Conservation (phyloP, 2,888 invertebrate species). For the Shargacucullia verbasci region DNA sequence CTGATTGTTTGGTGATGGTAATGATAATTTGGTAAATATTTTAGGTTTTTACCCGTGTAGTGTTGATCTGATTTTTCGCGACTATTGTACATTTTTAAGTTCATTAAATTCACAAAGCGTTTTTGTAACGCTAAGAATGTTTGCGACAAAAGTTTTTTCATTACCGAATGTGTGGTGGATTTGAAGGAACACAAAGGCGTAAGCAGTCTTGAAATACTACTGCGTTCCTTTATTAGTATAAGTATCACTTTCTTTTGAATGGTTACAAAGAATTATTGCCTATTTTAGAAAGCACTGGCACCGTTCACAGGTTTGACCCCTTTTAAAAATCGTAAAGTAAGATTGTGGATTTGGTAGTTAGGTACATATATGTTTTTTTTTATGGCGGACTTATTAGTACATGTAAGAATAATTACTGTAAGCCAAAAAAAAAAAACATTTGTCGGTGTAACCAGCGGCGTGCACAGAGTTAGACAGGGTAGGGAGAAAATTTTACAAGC, state of each 20-base stretch:
- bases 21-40: conserved; percentile 26
- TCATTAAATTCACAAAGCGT: conserved; percentile 63
- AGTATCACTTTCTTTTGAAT: conserved; percentile 39
- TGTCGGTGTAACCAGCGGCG: too few species aligned
- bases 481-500: too few species aligned
- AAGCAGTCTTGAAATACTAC: conserved; percentile 37
- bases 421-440: too few species aligned
- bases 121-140: conserved; percentile 40
- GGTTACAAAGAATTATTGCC: conserved; percentile 17
- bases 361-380: too few species aligned
- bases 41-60: conserved; percentile 30
- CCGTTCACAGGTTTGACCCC: too few species aligned
- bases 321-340: too few species aligned
- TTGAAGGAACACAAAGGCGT: conserved; percentile 42
- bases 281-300: conserved; percentile 9
- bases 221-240: conserved; percentile 12
- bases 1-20: neutral
- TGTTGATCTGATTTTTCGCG: conserved; percentile 57
- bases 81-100: conserved; percentile 65
- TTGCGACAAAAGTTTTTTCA: conserved; percentile 48
- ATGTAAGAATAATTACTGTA: too few species aligned
- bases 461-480: too few species aligned
- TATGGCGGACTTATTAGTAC: too few species aligned
- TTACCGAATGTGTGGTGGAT: conserved; percentile 36
- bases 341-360: too few species aligned